A percentile compares a stretch with the other conserved stretches of the same genome.
Conservation (phyloP, 2,113 vertebrate genomes). For the Chaetops frenatus region DNA sequence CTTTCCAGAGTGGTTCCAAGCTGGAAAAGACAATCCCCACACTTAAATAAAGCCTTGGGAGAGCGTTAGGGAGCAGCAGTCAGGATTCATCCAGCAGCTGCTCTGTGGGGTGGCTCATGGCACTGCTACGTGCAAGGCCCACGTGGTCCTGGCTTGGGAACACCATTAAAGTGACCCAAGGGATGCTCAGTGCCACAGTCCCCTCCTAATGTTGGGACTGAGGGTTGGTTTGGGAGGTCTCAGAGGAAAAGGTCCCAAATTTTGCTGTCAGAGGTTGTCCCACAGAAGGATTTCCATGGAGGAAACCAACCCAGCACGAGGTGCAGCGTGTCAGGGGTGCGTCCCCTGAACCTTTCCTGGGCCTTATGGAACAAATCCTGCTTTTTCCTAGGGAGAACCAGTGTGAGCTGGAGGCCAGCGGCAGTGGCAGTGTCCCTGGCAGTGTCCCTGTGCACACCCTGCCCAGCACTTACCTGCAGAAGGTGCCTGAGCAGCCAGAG, state of each 20-base stretch:
- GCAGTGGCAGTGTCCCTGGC: background rate
- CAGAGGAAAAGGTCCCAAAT: background rate
- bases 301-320: background rate
- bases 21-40: background rate
- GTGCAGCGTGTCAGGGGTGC: fast-evolving
- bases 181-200: background rate
- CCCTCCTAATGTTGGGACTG: background rate
- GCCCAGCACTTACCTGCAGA: constrained; percentile 74
- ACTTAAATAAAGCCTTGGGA: background rate
- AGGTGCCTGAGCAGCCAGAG: constrained; percentile 78
- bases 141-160: background rate
- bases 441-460: constrained; percentile 64
- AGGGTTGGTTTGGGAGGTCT: background rate
- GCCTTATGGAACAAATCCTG: background rate
- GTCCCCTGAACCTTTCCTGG: background rate
- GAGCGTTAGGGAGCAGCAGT: background rate
- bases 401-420: constrained; percentile 73
- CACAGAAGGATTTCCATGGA: background rate
- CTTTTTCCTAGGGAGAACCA: constrained; percentile 76
- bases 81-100: background rate
- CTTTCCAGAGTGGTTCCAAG: background rate
- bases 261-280: background rate
- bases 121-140: background rate
- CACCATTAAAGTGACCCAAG: background rate
- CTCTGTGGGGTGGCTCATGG: background rate